Evolutionary conservation across 2,888 invertebrate genomes (phyloP), one percentile per base, ranked within the genome.

Genomic region (Graphium colonna): DNA sequence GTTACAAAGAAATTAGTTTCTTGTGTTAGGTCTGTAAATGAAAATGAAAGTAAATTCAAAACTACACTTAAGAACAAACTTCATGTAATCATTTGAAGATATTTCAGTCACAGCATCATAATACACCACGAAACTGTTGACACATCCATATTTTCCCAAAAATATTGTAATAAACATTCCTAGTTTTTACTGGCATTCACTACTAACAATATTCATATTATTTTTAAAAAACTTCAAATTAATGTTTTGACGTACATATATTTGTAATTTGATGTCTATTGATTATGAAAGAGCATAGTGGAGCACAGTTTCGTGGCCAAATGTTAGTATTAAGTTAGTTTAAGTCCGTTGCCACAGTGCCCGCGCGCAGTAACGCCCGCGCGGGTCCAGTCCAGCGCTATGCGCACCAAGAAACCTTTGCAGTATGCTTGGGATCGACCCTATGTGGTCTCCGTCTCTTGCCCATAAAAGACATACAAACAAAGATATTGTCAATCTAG

Each of bases 331-430:
- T 0, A 73, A 77, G 73, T 69, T 79, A 81, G 73, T 31, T 3
- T 81, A 82, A 83, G 82, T 62, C 88, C 76, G 85, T 80, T 77
- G 66, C 18, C 36, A 59, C 84, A 74, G 88, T 84, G 60, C 83
- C 86, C 84, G 83, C 77, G 82, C 81, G 88, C 82, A 62, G 87
- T 1, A 0, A 10, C 18, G 84, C 87, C 88, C 86, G 80, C 80
- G 77, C 80, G 83, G 82, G 57, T 63, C 73, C 72, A 63, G 68
- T 58, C 53, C 44, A 55, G 84, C 85, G 84, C 78, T 56, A 39
- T 39, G 82, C 85, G 82, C 83, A 75, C 87, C 87, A 88, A 86
- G 88, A 88, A 83, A 62, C 78, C 4, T 42, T 12, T 57, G 66
- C 57, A 82, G 71, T 84, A 57, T 58, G 52, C 63, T 59, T 44